Evolutionary conservation across 2,888 invertebrate species (phyloP).

Genomic region (Amitus sp.): DNA sequence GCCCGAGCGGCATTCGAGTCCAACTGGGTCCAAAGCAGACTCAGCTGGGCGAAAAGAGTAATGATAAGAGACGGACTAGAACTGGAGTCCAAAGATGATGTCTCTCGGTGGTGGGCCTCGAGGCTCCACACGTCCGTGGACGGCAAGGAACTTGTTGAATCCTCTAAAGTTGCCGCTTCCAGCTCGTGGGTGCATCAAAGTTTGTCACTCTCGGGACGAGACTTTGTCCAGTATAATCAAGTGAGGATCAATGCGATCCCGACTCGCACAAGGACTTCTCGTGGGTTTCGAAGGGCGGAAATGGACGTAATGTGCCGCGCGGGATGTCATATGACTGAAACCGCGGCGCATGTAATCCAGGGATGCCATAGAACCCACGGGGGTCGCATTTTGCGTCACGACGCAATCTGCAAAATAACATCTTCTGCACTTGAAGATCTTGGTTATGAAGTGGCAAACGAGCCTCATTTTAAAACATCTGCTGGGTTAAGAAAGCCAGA

Average conservation of each 20-base stretch:
- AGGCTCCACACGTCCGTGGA: constrained; percentile 40
- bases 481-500: constrained; percentile 35
- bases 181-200: constrained; percentile 35
- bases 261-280: constrained; percentile 42
- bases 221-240: constrained; percentile 52
- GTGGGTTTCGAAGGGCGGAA: constrained; percentile 36
- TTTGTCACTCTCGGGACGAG: constrained; percentile 45
- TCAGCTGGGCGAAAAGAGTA: constrained; percentile 10
- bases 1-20: constrained; percentile 8
- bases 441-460: constrained; percentile 48
- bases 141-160: constrained; percentile 37
- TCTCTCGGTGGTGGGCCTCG: constrained; percentile 10
- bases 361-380: constrained; percentile 55
- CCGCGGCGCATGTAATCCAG: constrained; percentile 54
- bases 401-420: constrained; percentile 45
- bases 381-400: constrained; percentile 53
- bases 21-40: background rate
- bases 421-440: constrained; percentile 38
- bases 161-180: background rate
- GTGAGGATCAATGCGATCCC: constrained; percentile 53
- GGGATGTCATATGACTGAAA: constrained; percentile 51
- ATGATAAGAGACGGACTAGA: constrained; percentile 5
- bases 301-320: constrained; percentile 45
- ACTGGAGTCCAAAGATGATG: background rate
- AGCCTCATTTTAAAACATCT: constrained; percentile 41